phyloP scores from a whole-genome alignment of 2,113 vertebrate species.

The Apteryx mantelli region DNA sequence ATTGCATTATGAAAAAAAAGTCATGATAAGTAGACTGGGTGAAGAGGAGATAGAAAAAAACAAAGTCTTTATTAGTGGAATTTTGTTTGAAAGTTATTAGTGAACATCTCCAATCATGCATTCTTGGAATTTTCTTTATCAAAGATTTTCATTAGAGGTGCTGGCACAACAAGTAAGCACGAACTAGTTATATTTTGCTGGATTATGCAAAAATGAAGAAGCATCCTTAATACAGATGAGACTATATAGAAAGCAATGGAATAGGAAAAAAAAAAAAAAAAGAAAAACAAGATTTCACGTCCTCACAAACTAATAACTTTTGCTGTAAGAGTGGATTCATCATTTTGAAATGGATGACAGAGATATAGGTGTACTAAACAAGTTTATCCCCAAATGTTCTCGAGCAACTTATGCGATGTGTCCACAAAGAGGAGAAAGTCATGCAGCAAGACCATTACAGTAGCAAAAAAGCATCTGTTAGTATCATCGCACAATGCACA shows the following conservation, averaged over 20 bases:
- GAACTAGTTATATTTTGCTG: background rate
- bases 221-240: background rate
- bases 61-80: background rate
- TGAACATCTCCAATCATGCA: background rate
- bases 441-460: background rate
- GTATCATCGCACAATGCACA: background rate
- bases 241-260: background rate
- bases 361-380: background rate
- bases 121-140: background rate
- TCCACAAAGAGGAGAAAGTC: background rate
- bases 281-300: no score
- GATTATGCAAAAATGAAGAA: background rate
- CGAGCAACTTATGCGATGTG: background rate
- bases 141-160: background rate
- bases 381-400: background rate
- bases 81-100: background rate
- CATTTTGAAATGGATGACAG: background rate
- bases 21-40: background rate
- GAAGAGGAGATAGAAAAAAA: background rate
- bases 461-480: background rate
- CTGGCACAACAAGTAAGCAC: background rate
- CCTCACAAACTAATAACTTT: background rate
- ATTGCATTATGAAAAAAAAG: background rate
- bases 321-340: background rate
- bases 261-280: background rate